Conservation (phyloP, 1,140 invertebrate genomes). For the Bombus sylvicola region DNA sequence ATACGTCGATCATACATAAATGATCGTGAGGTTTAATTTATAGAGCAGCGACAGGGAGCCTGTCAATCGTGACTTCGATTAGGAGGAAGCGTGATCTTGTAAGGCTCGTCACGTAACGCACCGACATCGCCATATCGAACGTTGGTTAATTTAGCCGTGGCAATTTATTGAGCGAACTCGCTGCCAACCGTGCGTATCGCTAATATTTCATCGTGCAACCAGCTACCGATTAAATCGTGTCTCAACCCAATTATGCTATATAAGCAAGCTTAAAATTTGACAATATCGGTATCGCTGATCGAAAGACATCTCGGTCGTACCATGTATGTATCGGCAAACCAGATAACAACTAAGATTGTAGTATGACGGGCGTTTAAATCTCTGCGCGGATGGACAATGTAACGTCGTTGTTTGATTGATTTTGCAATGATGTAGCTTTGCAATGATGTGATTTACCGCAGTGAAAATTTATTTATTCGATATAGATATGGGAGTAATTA, state of each 20-base stretch:
- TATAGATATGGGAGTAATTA: too few species aligned
- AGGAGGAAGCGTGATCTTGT: constrained; percentile 36
- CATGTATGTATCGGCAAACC: background rate
- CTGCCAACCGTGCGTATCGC: constrained; percentile 12
- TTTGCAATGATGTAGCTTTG: too few species aligned
- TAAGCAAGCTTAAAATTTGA: background rate
- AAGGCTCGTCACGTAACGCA: constrained; percentile 33
- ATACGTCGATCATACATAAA: background rate
- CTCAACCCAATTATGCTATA: background rate
- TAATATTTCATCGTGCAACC: constrained; percentile 40
- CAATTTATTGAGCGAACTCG: constrained; percentile 24
- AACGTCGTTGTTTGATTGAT: too few species aligned
- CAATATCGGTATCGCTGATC: background rate
- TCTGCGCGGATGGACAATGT: too few species aligned
- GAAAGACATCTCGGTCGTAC: background rate
- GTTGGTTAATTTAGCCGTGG: constrained; percentile 34
- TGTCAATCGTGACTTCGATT: constrained; percentile 17
- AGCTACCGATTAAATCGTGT: constrained; percentile 5
- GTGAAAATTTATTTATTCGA: too few species aligned
- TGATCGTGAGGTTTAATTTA: constrained; percentile 27
- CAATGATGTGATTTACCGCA: too few species aligned
- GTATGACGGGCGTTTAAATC: background rate
- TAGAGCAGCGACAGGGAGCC: constrained; percentile 10
- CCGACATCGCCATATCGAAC: constrained; percentile 39
- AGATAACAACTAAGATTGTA: background rate